phyloP scores from a whole-genome alignment of 2,797 vertebrate genomes.

The Pangasius macronema region DNA sequence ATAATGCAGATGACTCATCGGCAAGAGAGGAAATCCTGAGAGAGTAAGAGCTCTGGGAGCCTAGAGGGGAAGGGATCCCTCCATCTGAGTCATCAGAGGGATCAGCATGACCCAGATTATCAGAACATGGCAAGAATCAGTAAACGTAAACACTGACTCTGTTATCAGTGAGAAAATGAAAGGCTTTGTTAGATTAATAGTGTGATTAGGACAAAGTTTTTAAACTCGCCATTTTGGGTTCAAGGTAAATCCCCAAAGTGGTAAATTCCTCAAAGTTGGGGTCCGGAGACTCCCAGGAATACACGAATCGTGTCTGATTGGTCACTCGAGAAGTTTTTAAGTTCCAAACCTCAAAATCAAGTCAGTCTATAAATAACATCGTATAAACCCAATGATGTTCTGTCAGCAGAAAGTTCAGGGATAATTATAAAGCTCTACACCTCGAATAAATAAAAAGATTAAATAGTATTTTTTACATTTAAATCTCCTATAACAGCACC shows the following conservation, averaged over 20 bases:
- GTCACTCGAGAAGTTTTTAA: neutral
- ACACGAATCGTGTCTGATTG: neutral
- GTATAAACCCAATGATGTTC: neutral
- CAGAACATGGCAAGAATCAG: neutral
- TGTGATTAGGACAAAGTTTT: neutral
- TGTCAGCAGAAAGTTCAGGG: neutral
- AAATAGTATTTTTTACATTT: neutral
- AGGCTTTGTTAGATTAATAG: neutral
- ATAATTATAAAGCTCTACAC: neutral
- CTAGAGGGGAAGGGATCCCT: slow-evolving; percentile 28
- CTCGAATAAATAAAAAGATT: neutral
- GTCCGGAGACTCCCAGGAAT: neutral
- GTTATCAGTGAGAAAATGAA: neutral
- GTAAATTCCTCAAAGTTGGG: neutral
- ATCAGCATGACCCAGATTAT: slow-evolving; percentile 29
- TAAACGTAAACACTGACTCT: neutral
- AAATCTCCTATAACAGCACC: neutral
- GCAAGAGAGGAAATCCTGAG: slow-evolving; percentile 42
- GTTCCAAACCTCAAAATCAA: neutral
- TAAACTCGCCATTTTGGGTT: neutral
- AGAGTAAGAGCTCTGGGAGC: slow-evolving; percentile 41
- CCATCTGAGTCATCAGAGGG: slow-evolving; percentile 20
- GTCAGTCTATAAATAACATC: neutral
- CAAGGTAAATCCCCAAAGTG: neutral
- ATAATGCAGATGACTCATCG: slow-evolving; percentile 41